phyloP scores from a whole-genome alignment of 2,113 vertebrate genomes.

The Pomatorhinus ruficollis region DNA sequence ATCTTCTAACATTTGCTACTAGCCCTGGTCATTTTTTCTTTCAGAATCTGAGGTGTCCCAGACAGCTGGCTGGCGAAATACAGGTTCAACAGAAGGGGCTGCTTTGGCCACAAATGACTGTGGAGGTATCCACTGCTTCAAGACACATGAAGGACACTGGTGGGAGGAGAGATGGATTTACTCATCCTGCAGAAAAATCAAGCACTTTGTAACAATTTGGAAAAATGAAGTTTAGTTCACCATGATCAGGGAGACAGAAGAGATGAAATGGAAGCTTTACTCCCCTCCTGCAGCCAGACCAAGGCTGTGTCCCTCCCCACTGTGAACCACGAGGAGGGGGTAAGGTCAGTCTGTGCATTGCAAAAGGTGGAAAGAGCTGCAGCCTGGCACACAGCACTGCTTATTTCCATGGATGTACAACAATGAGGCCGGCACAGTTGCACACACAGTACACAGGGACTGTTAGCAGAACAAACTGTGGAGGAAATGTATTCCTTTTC shows the following conservation, averaged over 20 bases:
- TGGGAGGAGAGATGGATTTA: background rate
- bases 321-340: fast-evolving
- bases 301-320: background rate
- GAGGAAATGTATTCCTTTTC: background rate
- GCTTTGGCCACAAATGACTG: background rate
- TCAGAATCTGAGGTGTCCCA: background rate
- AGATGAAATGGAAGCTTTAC: background rate
- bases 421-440: fast-evolving
- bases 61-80: background rate
- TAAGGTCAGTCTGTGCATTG: background rate
- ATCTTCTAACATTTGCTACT: background rate
- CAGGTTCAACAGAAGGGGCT: background rate
- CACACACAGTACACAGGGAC: background rate
- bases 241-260: background rate
- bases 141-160: background rate
- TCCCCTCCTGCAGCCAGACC: background rate
- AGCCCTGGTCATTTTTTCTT: background rate
- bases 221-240: background rate
- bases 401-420: background rate
- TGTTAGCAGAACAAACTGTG: background rate
- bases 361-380: background rate
- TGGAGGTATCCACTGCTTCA: background rate
- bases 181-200: background rate
- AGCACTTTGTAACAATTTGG: background rate
- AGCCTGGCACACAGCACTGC: background rate